Evolutionary conservation across 1,140 invertebrate genomes (phyloP), one percentile per base, ranked within the genome.

Genomic region (Telenomus remus): DNA sequence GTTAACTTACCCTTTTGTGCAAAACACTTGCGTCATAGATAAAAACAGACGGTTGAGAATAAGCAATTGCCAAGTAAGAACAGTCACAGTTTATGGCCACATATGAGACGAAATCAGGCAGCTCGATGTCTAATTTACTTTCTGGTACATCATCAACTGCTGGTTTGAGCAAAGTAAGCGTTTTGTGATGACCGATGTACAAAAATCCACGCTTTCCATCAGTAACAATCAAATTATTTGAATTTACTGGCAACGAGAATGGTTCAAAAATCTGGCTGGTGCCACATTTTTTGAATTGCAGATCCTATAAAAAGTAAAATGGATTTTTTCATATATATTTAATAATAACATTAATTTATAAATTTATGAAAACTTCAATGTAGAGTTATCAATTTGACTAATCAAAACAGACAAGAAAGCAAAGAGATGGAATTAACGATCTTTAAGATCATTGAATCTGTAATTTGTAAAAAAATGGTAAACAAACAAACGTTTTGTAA

Each of bases 11-110:
- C 44, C 81, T 81, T 80, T 78, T 84, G 0, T 13, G 15, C 27
- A 88, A 46, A 11, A 79, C 78, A 35, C 57, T 50, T 7, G 80
- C 82, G 79, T 84, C 81, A 42, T 88, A 88, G 57, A 88, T 84
- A 13, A 81, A 73, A 39, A 84, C 70, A 8, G 57, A 70, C 34
- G 86, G 76, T 60, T 51, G 42, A 42, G 61, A 44, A 39, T 81
- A 82, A 43, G 77, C 80, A 16, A 87, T 33, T 11, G 85, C 85
- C n/a, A 88, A 56, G 56, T 59, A 75, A 11, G 83, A 79, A 69
- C 60, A 84, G 70, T 88, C 85, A 73, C 85, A 88, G 60, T 80
- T 88, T 39, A 88, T 59, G n/a, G 77, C 77, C 35, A 88, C 51
- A 46, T 81, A 79, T 16, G 63, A 80, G 10, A 84, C 66, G 39